Conservation (phyloP, 1,140 invertebrate species). For the Drosophila truncata region DNA sequence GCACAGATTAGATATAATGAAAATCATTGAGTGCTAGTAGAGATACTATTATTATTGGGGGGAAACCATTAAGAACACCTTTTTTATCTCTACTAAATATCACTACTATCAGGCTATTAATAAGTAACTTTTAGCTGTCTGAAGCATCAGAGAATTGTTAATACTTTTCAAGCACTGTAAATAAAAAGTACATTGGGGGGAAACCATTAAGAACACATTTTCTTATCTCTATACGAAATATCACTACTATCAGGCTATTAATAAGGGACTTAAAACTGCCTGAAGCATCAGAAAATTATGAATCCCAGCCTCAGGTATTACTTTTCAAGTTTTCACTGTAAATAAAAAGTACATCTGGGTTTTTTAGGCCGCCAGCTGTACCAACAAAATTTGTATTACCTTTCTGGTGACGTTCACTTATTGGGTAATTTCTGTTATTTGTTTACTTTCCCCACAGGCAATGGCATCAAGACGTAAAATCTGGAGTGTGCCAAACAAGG, state of each 20-base stretch:
- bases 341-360: not conserved
- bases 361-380: slow-evolving; percentile 49
- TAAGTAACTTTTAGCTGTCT: not conserved
- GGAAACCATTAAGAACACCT: not conserved
- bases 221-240: not conserved
- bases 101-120: not conserved
- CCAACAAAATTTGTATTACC: slow-evolving; percentile 19
- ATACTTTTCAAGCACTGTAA: not conserved
- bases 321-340: not conserved
- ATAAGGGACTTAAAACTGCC: not conserved
- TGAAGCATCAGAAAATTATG: not conserved
- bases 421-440: slow-evolving; percentile 33
- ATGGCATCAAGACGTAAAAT: slow-evolving; percentile 91
- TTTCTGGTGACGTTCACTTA: slow-evolving; percentile 1
- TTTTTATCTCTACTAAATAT: not conserved
- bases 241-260: not conserved
- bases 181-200: not conserved
- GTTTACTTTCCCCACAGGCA: slow-evolving; percentile 69
- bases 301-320: not conserved
- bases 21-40: not conserved
- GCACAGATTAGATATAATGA: slow-evolving; percentile 14
- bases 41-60: not conserved
- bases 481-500: slow-evolving; percentile 88
- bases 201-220: not conserved
- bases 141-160: not conserved